Base-by-base conservation (phyloP, 2,888 invertebrate species). In the Hyalella azteca region DNA sequence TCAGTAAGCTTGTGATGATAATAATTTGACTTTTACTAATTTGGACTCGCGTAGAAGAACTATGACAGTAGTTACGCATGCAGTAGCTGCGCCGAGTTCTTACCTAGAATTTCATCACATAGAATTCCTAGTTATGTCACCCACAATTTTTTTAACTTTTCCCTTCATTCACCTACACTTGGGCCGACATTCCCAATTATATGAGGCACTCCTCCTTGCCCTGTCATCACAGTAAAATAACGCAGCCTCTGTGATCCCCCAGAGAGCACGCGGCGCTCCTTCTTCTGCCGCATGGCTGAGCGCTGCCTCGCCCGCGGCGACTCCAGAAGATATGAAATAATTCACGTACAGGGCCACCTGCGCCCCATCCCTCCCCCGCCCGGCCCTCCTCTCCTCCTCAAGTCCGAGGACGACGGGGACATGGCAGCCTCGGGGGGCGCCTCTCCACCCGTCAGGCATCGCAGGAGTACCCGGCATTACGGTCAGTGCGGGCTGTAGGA, bases 231-330 rank as follows among this genome's bases (percentile, higher is more conserved):
- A n/a, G n/a, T n/a, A n/a, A n/a, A n/a, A n/a, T n/a, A n/a, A n/a
- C n/a, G n/a, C n/a, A n/a, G n/a, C 26, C 13, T 54, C 13, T 26
- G 26, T 54, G 22, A 9, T 54, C n/a, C n/a, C n/a, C 22, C 66
- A 78, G 79, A 77, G 13, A 76, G 26, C 32, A 26, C 50, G 13
- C 26, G 59, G 0, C 60, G 82, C 7, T 89, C 87, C 32, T 90
- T 90, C 85, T 88, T 88, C 83, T 85, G 90, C 32, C 88, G 90
- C 54, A 87, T 90, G 85, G 86, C 88, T 1, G 89, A 90, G 81
- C 90, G 93, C 86, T 92, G 93, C 7, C 92, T 93, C 59, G 92
- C 93, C 1, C 90, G 93, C 60, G 91, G 92, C 32, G 93, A 94
- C 85, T 73, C 9, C 19, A 91, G 92, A 45, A 90, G 92, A 79